phyloP scores from a whole-genome alignment of 2,888 invertebrate species.

The Pyrrhia umbra region DNA sequence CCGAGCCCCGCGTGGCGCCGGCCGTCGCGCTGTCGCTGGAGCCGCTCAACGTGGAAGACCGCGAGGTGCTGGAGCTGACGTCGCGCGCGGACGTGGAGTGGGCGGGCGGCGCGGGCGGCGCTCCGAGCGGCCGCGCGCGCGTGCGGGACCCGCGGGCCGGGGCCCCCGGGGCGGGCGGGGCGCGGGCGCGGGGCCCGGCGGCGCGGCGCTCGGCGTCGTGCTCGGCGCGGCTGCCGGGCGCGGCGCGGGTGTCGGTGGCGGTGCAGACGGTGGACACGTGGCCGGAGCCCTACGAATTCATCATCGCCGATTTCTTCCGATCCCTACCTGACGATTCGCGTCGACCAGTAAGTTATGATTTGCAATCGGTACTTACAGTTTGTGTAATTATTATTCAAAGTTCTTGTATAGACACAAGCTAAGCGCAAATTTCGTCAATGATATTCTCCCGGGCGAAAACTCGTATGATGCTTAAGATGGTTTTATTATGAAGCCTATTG shows the following conservation, averaged over 20 bases:
- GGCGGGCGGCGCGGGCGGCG: conserved; percentile 47
- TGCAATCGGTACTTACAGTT: too few relatives aligned
- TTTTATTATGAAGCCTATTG: too few relatives aligned
- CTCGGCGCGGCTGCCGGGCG: conserved; percentile 43
- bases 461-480: too few relatives aligned
- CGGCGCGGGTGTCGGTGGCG: conserved; percentile 61
- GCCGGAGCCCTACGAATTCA: conserved; percentile 93
- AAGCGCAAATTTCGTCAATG: too few relatives aligned
- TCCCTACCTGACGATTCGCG: conserved; percentile 72
- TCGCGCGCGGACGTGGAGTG: conserved; percentile 70
- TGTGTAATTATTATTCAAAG: too few relatives aligned
- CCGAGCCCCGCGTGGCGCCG: conserved; percentile 72
- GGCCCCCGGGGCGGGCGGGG: conserved; percentile 33
- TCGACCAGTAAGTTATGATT: conserved; percentile 70
- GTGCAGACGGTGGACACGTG: conserved; percentile 93
- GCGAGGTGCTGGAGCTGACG: conserved; percentile 87
- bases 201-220: conserved; percentile 43
- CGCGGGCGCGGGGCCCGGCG: conserved; percentile 34
- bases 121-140: conserved; percentile 51
- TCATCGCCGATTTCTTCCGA: conserved; percentile 92
- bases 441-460: too few relatives aligned
- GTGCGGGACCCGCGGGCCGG: conserved; percentile 51
- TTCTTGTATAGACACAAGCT: too few relatives aligned
- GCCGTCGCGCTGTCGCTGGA: conserved; percentile 60
- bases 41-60: conserved; percentile 71